These are phyloP conservation scores for Tautogolabrus adspersus DNA, from an alignment of 2,113 vertebrate species.

Conservation along the genomic window DNA sequence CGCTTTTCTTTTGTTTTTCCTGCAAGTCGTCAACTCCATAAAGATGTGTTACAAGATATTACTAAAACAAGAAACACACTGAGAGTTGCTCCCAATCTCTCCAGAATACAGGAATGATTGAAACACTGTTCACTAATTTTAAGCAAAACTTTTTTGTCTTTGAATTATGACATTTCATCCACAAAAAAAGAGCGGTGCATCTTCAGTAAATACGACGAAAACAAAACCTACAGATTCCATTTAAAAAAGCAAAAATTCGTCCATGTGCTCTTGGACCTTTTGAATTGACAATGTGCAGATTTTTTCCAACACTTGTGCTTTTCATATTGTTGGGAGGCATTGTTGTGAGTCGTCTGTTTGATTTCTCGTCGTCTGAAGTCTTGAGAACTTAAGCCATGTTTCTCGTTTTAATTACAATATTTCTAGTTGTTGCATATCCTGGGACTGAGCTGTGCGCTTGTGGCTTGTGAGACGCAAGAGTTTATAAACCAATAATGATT, in stretches of 20 bases:
- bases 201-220: not conserved
- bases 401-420: constrained; percentile 80
- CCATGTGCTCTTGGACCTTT: constrained; percentile 15
- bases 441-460: constrained; percentile 74
- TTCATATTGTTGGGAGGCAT: constrained; percentile 17
- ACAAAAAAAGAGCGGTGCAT: constrained; percentile 2
- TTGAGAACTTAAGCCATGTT: constrained; percentile 64
- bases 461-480: constrained; percentile 71
- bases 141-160: not conserved
- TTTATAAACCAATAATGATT: constrained; percentile 84
- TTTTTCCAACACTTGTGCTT: not conserved
- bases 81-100: constrained; percentile 5
- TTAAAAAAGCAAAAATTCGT: not conserved
- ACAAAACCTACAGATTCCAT: not conserved
- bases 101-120: constrained; percentile 8
- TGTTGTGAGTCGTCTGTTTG: constrained; percentile 40
- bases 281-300: not conserved
- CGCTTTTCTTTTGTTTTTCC: constrained; percentile 46
- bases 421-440: constrained; percentile 81
- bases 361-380: constrained; percentile 47
- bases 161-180: not conserved
- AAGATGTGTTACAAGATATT: constrained; percentile 14
- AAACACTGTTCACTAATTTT: constrained; percentile 3
- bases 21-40: not conserved
- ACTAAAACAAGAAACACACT: not conserved